Evolutionary conservation across 2,113 vertebrate species (phyloP), one percentile per base, ranked within the genome.

Genomic region (Mus spicilegus): DNA sequence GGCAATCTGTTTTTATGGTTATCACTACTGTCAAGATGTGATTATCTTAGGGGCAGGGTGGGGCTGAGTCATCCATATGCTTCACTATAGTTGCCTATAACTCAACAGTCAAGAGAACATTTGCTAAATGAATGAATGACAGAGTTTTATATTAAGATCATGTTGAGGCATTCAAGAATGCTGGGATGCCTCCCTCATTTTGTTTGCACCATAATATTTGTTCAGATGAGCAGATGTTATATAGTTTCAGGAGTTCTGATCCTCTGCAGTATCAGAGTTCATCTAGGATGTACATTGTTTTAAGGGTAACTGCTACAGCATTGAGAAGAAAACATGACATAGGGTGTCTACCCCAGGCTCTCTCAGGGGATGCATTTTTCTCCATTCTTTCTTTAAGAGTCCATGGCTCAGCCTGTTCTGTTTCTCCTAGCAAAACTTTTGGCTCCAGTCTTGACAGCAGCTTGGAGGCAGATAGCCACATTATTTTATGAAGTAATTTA

Each of bases 401-500:
- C 30, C 16, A 46, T 72, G 81, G 87, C 91, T 94, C 63, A 22
- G 46, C 39, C 67, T 94, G 67, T 51, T 96, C 80, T 95, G 90
- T 94, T 92, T 94, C 76, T 89, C 28, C 85, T 88, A 95, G 92
- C n/a, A 73, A 87, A 91, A 39, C n/a, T 96, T 92, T 98, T 97
- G 96, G 96, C 95, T 73, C 30, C 56, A 87, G 72, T 22, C 54
- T 87, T 97, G 95, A 96, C 96, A 97, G 97, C 78, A 92, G 91
- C 92, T 97, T 97, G 96, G 95, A 96, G 96, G 88, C 92, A 95
- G 58, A 95, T 67, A 96, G 95, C 46, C 95, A 91, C 72, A 85
- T 95, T 96, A 92, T 97, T 96, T 97, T 94, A 96, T 95, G 92
- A 97, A 92, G 96, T 96, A 95, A 97, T 97, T 97, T 94, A 97